Percentiles rank a stretch among this genome's conserved stretches.
Evolutionary conservation across 2,888 invertebrate species (phyloP).

Genomic region (Temnothorax ravouxi): DNA sequence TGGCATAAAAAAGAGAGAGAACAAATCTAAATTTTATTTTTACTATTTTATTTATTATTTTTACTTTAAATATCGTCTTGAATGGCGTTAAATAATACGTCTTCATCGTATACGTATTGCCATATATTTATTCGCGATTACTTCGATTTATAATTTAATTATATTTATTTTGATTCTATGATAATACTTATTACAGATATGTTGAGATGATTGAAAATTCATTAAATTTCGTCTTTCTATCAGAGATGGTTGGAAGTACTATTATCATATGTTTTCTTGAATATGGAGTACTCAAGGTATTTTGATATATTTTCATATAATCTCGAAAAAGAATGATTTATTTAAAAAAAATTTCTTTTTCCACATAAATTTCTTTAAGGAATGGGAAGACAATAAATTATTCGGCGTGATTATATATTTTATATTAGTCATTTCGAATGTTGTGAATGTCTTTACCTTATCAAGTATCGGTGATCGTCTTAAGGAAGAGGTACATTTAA

Average conservation of each 20-base stretch:
- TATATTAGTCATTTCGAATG: constrained; percentile 79
- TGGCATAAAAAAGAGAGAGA: not conserved
- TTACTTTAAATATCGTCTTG: not conserved
- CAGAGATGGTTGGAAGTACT: constrained; percentile 81
- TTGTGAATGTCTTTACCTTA: constrained; percentile 80
- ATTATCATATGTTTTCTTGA: constrained; percentile 82
- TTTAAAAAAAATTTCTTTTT: constrained; percentile 16
- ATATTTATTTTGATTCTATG: not conserved
- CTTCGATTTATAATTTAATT: not conserved
- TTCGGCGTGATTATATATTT: constrained; percentile 78
- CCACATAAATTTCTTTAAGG: constrained; percentile 67
- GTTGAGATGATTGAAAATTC: constrained; percentile 80
- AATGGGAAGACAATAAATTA: constrained; percentile 76
- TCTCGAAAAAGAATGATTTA: not conserved
- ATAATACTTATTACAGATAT: constrained; percentile 75
- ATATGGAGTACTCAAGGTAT: constrained; percentile 79
- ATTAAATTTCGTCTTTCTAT: constrained; percentile 77
- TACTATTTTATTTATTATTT: not conserved
- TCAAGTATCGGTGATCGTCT: constrained; percentile 79
- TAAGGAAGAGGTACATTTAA: constrained; percentile 40
- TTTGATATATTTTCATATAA: not conserved
- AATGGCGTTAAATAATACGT: not conserved
- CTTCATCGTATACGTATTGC: not conserved
- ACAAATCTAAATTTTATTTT: not conserved
- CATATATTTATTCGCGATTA: not conserved